phyloP scores from a whole-genome alignment of 2,888 invertebrate species.

The Esperia sulphurella region DNA sequence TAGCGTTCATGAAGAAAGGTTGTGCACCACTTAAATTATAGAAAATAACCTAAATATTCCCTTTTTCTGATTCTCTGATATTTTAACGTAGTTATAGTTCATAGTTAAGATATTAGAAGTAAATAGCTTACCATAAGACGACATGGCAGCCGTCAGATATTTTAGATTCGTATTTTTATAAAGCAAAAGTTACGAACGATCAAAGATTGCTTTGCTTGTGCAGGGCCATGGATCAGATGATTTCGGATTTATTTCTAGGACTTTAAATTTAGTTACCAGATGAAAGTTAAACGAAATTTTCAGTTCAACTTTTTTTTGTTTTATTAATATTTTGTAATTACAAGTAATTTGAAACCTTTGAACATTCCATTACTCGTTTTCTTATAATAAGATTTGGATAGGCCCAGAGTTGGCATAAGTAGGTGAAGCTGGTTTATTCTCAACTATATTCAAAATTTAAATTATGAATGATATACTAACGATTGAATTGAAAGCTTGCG shows the following conservation, averaged over 20 bases:
- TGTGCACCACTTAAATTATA: conserved; percentile 77
- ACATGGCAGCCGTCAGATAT: conserved; percentile 72
- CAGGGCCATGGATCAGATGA: conserved; percentile 61
- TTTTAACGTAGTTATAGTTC: conserved; percentile 73
- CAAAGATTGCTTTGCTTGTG: conserved; percentile 73
- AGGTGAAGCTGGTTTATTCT: conserved; percentile 35
- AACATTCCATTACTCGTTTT: not conserved
- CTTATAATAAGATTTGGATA: conserved; percentile 38
- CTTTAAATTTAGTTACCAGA: conserved; percentile 16
- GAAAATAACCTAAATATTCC: conserved; percentile 72
- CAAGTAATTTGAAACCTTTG: not conserved
- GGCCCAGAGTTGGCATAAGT: conserved; percentile 58
- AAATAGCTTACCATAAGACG: conserved; percentile 75
- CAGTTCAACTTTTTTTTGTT: not conserved
- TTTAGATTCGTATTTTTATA: conserved; percentile 80
- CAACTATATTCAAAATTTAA: not conserved
- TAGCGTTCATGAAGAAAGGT: conserved; percentile 79
- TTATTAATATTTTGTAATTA: not conserved
- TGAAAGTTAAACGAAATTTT: not conserved
- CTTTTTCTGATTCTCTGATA: conserved; percentile 77
- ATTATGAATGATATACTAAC: not conserved
- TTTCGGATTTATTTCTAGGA: conserved; percentile 27
- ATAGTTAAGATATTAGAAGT: conserved; percentile 68
- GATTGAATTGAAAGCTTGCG: not conserved
- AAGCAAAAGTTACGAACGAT: conserved; percentile 76